A percentile compares a stretch with the other conserved stretches of the same genome.
Conservation (phyloP, 1,140 invertebrate species). For the Matsumurasca onukii region DNA sequence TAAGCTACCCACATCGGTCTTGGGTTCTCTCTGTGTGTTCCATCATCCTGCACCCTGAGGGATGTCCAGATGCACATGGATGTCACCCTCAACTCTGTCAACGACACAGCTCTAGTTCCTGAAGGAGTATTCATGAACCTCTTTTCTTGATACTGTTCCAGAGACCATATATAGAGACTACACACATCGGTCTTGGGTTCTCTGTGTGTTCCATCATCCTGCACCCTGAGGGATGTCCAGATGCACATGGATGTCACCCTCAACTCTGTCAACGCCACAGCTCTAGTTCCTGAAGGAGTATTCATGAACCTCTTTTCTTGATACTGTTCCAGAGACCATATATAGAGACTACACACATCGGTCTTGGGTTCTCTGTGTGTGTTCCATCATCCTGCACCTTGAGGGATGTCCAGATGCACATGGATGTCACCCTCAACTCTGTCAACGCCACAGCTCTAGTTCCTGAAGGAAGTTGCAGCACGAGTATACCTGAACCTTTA, state of each 20-base stretch:
- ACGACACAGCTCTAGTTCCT: not conserved
- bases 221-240: not conserved
- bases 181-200: not conserved
- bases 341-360: too few relatives aligned
- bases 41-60: not conserved
- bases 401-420: not conserved
- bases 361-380: slow-evolving; percentile 8
- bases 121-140: too few relatives aligned
- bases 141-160: too few relatives aligned
- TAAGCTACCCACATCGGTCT: too few relatives aligned
- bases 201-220: slow-evolving; percentile 7
- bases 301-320: too few relatives aligned
- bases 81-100: not conserved
- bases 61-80: not conserved
- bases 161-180: too few relatives aligned
- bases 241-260: not conserved
- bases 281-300: too few relatives aligned
- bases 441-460: not conserved
- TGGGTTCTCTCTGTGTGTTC: slow-evolving; percentile 5
- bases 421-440: not conserved
- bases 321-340: too few relatives aligned
- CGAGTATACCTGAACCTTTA: too few relatives aligned
- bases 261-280: slow-evolving; percentile 2
- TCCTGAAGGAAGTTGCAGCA: too few relatives aligned
- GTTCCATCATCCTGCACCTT: not conserved